Conservation (phyloP, 1,140 invertebrate species). For the Hypothenemus hampei region DNA sequence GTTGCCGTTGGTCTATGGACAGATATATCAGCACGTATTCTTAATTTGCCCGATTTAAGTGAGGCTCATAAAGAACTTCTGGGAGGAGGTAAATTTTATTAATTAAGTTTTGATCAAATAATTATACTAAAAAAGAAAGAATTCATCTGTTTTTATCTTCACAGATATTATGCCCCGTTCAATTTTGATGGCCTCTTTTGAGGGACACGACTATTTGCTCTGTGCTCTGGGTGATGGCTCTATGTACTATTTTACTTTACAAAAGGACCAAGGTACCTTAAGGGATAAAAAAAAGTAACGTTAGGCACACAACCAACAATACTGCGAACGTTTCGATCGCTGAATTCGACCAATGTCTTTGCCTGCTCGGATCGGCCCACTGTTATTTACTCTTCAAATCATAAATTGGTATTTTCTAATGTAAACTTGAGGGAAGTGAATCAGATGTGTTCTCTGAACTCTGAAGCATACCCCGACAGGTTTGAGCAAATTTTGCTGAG, state of each 20-base stretch:
- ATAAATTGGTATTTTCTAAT: slow-evolving; percentile 98
- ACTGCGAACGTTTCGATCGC: slow-evolving; percentile 81
- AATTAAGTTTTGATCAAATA: too few species aligned
- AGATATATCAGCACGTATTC: slow-evolving; percentile 87
- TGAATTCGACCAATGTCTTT: slow-evolving; percentile 95
- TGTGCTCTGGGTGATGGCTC: slow-evolving; percentile 96
- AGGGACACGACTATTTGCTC: slow-evolving; percentile 84
- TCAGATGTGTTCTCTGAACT: slow-evolving; percentile 97
- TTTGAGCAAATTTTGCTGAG: slow-evolving; percentile 36
- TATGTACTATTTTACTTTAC: slow-evolving; percentile 91
- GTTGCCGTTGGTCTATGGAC: slow-evolving; percentile 96
- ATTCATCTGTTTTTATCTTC: not conserved
- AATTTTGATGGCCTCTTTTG: slow-evolving; percentile 90
- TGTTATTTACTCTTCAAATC: slow-evolving; percentile 98
- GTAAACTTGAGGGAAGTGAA: slow-evolving; percentile 98
- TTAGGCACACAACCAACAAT: slow-evolving; percentile 96
- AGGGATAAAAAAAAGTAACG: slow-evolving; percentile 86
- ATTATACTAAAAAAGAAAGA: too few species aligned
- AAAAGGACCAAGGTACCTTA: slow-evolving; percentile 64
- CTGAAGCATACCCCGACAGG: slow-evolving; percentile 90
- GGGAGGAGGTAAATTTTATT: slow-evolving; percentile 61
- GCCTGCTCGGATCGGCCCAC: slow-evolving; percentile 97
- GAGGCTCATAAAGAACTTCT: slow-evolving; percentile 81
- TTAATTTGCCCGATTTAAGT: slow-evolving; percentile 72
- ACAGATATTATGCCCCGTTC: slow-evolving; percentile 93